These are phyloP conservation scores for Ptychochromis oligacanthus DNA, from an alignment of 2,113 vertebrate species.

Conservation along the genomic window DNA sequence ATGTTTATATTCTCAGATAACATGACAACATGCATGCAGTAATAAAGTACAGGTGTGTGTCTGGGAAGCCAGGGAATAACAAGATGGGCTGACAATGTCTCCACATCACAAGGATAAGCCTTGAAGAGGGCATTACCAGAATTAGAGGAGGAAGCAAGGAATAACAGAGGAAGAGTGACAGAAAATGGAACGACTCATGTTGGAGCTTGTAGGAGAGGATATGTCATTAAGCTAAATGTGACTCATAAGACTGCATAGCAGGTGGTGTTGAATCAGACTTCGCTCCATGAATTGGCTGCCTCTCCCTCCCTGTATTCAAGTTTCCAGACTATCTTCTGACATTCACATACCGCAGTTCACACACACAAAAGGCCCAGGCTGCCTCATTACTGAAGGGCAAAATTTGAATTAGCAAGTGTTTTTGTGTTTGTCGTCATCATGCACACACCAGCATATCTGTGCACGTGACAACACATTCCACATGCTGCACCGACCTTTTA, in stretches of 20 bases:
- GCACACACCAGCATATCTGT: conserved; percentile 20
- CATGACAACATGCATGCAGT: neutral
- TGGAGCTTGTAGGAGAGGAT: conserved; percentile 28
- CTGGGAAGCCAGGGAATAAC: neutral
- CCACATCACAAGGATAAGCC: neutral
- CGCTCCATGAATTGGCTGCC: neutral
- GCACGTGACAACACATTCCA: conserved; percentile 35
- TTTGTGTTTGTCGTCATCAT: conserved; percentile 18
- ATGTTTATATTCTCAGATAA: neutral
- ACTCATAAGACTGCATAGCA: conserved; percentile 42
- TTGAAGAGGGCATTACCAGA: neutral
- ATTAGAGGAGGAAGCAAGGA: neutral
- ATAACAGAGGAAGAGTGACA: conserved; percentile 22
- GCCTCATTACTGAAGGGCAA: conserved; percentile 1
- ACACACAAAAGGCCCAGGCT: conserved; percentile 34
- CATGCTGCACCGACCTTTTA: conserved; percentile 24
- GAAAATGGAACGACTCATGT: conserved; percentile 20
- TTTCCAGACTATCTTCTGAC: conserved; percentile 27
- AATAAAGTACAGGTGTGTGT: conserved; percentile 3
- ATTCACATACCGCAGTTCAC: conserved; percentile 40
- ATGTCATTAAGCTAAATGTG: conserved; percentile 35
- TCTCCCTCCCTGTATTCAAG: conserved; percentile 6
- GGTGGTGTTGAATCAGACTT: conserved; percentile 41
- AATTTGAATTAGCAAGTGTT: neutral
- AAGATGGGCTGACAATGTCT: neutral